Percentiles rank a stretch among this genome's conserved stretches.
These are phyloP conservation scores for Semicossyphus pulcher DNA, from an alignment of 2,113 vertebrate species.

Conservation along the genomic window DNA sequence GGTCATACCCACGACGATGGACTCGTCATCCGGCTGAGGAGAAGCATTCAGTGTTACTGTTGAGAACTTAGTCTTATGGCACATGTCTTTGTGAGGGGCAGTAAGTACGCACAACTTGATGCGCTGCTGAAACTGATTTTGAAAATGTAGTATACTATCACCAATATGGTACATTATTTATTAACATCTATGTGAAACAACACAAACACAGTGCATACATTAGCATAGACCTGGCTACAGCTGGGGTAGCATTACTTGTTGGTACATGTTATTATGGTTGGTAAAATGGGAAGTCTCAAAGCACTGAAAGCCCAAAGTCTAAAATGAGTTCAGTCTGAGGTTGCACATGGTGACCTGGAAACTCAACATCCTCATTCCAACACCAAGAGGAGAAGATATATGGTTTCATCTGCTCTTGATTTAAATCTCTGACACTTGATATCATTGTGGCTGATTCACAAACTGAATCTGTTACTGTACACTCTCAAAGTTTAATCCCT, in stretches of 20 bases:
- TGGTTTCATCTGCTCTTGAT: neutral
- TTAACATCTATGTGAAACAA: too few species aligned
- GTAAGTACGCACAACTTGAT: neutral
- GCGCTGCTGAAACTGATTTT: too few species aligned
- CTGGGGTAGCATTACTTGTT: too few species aligned
- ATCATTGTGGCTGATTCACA: conserved; percentile 3
- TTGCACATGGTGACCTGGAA: conserved; percentile 6
- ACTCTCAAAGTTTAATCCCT: too few species aligned
- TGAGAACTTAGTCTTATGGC: neutral
- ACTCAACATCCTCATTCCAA: neutral
- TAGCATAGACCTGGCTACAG: too few species aligned
- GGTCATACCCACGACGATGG: conserved; percentile 95
- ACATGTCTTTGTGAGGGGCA: neutral
- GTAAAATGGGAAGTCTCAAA: too few species aligned
- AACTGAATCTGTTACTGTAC: too few species aligned
- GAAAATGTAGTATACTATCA: too few species aligned
- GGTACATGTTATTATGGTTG: too few species aligned
- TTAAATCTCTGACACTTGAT: neutral
- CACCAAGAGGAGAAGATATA: neutral
- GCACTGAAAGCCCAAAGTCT: neutral
- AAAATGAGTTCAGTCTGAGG: neutral
- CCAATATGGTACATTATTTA: too few species aligned
- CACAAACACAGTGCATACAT: too few species aligned
- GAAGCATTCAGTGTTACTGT: conserved; percentile 33
- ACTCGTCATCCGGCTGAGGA: conserved; percentile 90